phyloP scores from a whole-genome alignment of 2,888 invertebrate species.

The Malthinus seriepunctatus region DNA sequence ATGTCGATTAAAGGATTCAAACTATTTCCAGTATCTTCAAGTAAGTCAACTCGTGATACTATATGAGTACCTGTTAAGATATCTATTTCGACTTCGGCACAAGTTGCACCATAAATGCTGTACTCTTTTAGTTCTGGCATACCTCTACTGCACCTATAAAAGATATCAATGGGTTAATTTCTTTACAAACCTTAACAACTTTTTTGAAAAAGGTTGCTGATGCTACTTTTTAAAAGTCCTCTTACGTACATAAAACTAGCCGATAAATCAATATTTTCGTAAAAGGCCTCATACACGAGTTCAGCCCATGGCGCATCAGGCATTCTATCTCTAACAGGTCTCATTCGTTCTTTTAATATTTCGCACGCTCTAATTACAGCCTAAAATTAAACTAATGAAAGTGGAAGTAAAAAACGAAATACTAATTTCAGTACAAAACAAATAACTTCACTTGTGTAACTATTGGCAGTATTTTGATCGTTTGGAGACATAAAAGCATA shows the following conservation, averaged over 20 bases:
- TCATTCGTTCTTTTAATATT: background rate
- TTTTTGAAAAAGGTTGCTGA: no score
- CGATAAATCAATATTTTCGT: conserved; percentile 62
- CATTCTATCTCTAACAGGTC: conserved; percentile 61
- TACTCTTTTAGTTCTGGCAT: conserved; percentile 52
- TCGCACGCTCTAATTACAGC: background rate
- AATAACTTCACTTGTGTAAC: background rate
- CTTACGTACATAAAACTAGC: conserved; percentile 60
- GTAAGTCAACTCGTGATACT: conserved; percentile 67
- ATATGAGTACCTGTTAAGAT: conserved; percentile 59
- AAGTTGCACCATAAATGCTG: conserved; percentile 65
- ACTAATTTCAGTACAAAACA: background rate
- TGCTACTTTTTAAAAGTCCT: no score
- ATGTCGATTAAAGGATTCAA: conserved; percentile 28
- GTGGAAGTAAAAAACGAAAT: background rate
- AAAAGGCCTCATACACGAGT: conserved; percentile 58
- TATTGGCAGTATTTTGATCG: background rate
- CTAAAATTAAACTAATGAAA: background rate
- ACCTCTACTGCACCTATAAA: no score
- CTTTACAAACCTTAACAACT: no score
- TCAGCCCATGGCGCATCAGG: conserved; percentile 61
- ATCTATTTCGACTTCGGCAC: conserved; percentile 66
- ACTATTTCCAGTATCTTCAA: conserved; percentile 63
- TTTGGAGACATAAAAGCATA: background rate
- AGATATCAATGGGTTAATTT: no score